A percentile compares a stretch with the other conserved stretches of the same genome.
phyloP scores from a whole-genome alignment of 2,888 invertebrate species.

The Periphyllus acericola region DNA sequence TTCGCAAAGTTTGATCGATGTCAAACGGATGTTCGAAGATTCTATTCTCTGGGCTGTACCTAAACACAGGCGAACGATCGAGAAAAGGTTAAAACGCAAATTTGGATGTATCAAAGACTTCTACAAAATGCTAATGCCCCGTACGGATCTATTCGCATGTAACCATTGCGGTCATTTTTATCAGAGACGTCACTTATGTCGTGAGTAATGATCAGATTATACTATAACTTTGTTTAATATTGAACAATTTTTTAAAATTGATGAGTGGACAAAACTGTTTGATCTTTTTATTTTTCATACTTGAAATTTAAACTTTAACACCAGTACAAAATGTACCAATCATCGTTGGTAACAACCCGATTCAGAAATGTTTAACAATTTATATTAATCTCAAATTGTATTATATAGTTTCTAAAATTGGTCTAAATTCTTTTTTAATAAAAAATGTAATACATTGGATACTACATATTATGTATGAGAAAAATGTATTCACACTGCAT shows the following conservation, averaged over 20 bases:
- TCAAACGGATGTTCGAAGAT: slow-evolving; percentile 70
- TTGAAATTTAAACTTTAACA: too few species aligned
- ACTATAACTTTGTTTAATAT: neutral
- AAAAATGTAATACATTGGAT: too few species aligned
- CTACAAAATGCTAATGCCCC: slow-evolving; percentile 78
- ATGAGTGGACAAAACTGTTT: neutral
- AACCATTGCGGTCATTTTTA: slow-evolving; percentile 85
- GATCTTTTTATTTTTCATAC: too few species aligned
- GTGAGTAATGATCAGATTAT: slow-evolving; percentile 70
- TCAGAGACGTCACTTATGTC: slow-evolving; percentile 82
- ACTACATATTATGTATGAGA: too few species aligned
- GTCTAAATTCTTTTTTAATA: too few species aligned
- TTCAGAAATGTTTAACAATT: too few species aligned
- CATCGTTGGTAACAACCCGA: too few species aligned
- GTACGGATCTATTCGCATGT: slow-evolving; percentile 80
- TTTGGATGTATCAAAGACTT: slow-evolving; percentile 76
- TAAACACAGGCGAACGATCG: slow-evolving; percentile 79
- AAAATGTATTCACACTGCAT: too few species aligned
- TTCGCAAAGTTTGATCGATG: neutral
- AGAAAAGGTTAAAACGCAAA: slow-evolving; percentile 78
- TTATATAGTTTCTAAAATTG: too few species aligned
- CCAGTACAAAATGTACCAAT: too few species aligned
- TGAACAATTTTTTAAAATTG: neutral
- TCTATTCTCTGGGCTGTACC: slow-evolving; percentile 84
- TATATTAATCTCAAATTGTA: too few species aligned